phyloP scores from a whole-genome alignment of 2,113 vertebrate genomes.

The Odocoileus hemionus region DNA sequence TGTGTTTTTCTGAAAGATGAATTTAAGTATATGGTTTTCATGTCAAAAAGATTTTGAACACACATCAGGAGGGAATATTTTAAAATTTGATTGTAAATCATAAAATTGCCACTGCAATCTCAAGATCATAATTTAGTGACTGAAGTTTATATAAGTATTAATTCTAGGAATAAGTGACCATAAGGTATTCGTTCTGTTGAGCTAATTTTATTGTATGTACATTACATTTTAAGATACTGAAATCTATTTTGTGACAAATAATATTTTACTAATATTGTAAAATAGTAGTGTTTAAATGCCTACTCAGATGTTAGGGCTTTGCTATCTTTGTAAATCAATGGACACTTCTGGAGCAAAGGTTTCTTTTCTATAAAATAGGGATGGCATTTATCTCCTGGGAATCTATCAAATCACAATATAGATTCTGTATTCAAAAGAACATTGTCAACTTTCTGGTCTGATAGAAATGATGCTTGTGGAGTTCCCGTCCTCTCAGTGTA shows the following conservation, averaged over 20 bases:
- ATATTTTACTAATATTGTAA: background rate
- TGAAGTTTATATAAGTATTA: background rate
- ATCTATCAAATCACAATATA: background rate
- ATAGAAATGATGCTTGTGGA: background rate
- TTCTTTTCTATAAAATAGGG: background rate
- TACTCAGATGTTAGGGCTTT: background rate
- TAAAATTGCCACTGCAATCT: background rate
- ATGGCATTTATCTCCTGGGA: background rate
- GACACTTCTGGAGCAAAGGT: background rate
- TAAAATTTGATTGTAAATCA: background rate
- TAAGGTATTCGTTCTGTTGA: background rate
- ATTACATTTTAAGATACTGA: background rate
- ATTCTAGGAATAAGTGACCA: background rate
- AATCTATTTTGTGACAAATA: background rate
- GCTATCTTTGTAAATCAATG: background rate
- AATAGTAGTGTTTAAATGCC: background rate
- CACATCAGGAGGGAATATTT: background rate
- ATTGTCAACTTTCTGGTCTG: background rate
- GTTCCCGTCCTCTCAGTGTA: background rate
- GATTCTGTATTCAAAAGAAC: background rate
- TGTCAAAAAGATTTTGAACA: background rate
- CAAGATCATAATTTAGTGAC: background rate
- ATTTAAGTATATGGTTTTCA: background rate
- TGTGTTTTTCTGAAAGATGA: background rate
- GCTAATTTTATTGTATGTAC: background rate